These are phyloP conservation scores for Rhynchotus rufescens DNA, from an alignment of 2,797 vertebrate species.

Conservation along the genomic window DNA sequence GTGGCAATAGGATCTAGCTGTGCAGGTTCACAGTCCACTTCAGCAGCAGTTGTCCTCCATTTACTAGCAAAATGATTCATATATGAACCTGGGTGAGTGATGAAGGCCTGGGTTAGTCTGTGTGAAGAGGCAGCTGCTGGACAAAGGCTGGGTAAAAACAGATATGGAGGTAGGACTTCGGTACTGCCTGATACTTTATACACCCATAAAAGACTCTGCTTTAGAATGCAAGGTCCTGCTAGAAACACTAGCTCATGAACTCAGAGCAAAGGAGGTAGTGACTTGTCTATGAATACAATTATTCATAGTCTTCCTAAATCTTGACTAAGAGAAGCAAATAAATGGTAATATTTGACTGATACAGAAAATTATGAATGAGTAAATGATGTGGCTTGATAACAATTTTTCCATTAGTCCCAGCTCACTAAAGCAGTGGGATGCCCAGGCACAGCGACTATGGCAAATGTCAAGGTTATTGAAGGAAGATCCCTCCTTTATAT, in stretches of 20 bases:
- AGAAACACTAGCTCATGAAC: background rate
- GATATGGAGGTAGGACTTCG: conserved; percentile 19
- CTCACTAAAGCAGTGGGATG: background rate
- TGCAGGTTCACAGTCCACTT: conserved; percentile 14
- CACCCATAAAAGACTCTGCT: conserved; percentile 9
- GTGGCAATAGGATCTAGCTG: conserved; percentile 24
- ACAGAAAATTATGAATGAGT: conserved; percentile 3
- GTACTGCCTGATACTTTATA: conserved; percentile 5
- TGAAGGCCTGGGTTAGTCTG: conserved; percentile 2
- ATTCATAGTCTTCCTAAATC: background rate
- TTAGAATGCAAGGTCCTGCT: background rate
- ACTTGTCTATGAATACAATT: background rate
- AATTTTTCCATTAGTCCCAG: background rate
- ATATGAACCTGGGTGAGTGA: conserved; percentile 7
- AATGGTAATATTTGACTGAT: conserved; percentile 5
- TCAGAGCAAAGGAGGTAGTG: background rate
- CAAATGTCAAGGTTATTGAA: background rate
- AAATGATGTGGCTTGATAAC: background rate
- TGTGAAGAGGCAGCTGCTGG: conserved; percentile 13
- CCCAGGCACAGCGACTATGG: background rate
- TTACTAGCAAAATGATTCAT: conserved; percentile 49
- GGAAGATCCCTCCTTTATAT: background rate
- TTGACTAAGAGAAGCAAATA: conserved; percentile 14
- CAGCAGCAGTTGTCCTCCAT: conserved; percentile 39
- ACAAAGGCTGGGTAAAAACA: conserved; percentile 13